phyloP scores from a whole-genome alignment of 1,140 invertebrate species.

The Melanaphis sacchari region DNA sequence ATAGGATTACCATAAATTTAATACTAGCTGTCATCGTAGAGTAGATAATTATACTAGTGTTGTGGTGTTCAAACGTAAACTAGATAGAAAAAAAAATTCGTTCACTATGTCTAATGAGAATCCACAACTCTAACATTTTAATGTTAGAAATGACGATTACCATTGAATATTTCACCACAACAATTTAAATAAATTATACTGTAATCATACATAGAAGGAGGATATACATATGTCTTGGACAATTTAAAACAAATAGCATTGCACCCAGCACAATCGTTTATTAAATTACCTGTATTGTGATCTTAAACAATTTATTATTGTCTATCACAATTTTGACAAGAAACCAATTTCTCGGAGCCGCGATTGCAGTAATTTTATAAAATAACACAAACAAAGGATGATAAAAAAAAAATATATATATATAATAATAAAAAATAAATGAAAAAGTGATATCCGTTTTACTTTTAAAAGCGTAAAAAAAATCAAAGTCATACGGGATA shows the following conservation, averaged over 20 bases:
- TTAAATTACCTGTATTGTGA: neutral
- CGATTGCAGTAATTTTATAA: neutral
- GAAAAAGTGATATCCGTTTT: neutral
- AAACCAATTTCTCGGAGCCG: neutral
- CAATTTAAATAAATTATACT: neutral
- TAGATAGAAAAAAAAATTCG: neutral
- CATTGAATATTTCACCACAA: neutral
- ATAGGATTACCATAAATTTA: neutral
- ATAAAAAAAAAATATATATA: no score
- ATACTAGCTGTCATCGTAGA: neutral
- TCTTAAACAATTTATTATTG: neutral
- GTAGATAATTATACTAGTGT: neutral
- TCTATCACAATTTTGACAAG: neutral
- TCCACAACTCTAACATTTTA: neutral
- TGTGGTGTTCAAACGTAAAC: neutral
- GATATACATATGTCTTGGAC: neutral
- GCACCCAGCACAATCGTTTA: neutral
- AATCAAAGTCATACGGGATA: neutral
- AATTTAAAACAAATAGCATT: neutral
- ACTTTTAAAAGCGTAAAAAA: neutral
- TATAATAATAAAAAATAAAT: neutral
- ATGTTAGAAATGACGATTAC: neutral
- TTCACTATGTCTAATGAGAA: neutral
- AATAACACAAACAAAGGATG: neutral
- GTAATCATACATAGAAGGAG: neutral